Evolutionary conservation across 1,140 invertebrate genomes (phyloP).

Genomic region (Monochamus saltuarius): DNA sequence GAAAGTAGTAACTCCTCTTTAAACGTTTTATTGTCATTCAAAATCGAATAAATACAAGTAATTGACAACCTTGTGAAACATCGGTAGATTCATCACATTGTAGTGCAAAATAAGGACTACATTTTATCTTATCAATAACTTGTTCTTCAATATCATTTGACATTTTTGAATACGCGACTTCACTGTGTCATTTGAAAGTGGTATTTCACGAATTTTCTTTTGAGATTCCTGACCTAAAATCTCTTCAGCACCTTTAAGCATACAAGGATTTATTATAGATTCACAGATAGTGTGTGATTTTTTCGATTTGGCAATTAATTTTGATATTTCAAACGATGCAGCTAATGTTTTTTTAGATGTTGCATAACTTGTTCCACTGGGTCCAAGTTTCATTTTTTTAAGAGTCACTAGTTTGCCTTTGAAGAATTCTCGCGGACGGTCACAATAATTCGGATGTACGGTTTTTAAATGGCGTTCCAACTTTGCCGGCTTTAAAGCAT

Average conservation of each 20-base stretch:
- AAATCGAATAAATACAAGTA: constrained; percentile 13
- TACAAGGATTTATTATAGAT: constrained; percentile 15
- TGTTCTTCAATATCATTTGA: constrained; percentile 27
- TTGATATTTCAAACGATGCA: constrained; percentile 32
- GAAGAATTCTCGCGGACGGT: constrained; percentile 34
- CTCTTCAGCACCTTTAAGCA: constrained; percentile 11
- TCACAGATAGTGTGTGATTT: constrained; percentile 16
- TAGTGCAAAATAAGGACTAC: constrained; percentile 16
- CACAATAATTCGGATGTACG: constrained; percentile 30
- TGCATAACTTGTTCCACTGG: constrained; percentile 21
- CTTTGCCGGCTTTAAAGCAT: constrained; percentile 31
- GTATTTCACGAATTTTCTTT: constrained; percentile 24
- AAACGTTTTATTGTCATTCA: constrained; percentile 3
- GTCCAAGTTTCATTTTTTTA: constrained; percentile 34
- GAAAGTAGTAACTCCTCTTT: constrained; percentile 11
- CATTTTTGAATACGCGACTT: constrained; percentile 18
- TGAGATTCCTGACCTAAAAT: constrained; percentile 2
- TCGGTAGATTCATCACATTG: constrained; percentile 18
- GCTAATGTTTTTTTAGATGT: constrained; percentile 28
- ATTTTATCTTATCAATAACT: constrained; percentile 26
- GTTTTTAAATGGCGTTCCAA: constrained; percentile 36
- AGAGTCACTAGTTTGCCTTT: constrained; percentile 33
- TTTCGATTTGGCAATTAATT: constrained; percentile 23
- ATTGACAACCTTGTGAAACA: constrained; percentile 7
- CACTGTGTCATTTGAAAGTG: constrained; percentile 29